Percentiles rank a stretch among this genome's conserved stretches.
phyloP scores from a whole-genome alignment of 2,113 vertebrate species.

The Malurus melanocephalus region DNA sequence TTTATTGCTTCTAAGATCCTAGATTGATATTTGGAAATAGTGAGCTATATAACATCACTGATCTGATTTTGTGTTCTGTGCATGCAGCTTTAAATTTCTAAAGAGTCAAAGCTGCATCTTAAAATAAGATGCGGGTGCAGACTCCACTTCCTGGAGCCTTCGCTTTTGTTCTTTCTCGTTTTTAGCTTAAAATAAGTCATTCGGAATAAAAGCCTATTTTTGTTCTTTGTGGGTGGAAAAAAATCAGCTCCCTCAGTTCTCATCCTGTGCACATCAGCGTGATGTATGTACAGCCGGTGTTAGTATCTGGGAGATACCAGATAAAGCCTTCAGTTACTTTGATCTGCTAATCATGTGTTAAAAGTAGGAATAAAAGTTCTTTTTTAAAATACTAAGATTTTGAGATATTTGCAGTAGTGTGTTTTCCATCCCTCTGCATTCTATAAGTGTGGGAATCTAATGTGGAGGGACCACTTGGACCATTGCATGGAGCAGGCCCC shows the following conservation, averaged over 20 bases:
- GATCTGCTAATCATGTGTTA: background rate
- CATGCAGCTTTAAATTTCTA: constrained; percentile 36
- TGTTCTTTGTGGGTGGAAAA: constrained; percentile 45
- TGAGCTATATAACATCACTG: background rate
- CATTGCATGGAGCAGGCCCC: background rate
- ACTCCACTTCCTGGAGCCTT: constrained; percentile 35
- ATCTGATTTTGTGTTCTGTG: constrained; percentile 7
- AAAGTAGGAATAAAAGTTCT: constrained; percentile 1
- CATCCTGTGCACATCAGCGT: background rate
- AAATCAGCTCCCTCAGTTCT: background rate
- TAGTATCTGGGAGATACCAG: constrained; percentile 34
- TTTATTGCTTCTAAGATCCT: constrained; percentile 32
- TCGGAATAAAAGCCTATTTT: constrained; percentile 49
- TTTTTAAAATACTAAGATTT: background rate
- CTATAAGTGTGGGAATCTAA: background rate
- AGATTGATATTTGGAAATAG: background rate
- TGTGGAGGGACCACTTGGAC: background rate
- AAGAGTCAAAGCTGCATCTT: constrained; percentile 27
- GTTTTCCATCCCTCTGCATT: background rate
- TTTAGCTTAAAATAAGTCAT: constrained; percentile 53
- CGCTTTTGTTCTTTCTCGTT: constrained; percentile 18
- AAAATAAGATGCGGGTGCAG: constrained; percentile 9
- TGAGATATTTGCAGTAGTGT: background rate
- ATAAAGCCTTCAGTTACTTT: constrained; percentile 17
- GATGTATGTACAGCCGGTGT: background rate